Conservation (phyloP, 2,113 vertebrate genomes). For the Chamaea fasciata region DNA sequence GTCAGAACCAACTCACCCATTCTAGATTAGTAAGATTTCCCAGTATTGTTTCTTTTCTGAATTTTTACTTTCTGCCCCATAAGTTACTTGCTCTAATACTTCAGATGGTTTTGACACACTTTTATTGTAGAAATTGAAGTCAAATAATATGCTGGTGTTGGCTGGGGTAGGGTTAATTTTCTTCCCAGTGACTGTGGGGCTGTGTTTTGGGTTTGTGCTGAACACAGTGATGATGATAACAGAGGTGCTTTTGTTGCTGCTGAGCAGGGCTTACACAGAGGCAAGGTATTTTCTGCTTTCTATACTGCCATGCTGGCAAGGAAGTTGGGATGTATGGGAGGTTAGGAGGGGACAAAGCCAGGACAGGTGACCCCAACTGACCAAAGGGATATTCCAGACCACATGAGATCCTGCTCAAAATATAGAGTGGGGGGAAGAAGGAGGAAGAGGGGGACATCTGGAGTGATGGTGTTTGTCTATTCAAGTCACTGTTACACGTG, state of each 20-base stretch:
- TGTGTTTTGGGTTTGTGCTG: background rate
- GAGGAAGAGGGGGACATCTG: background rate
- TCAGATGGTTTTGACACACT: background rate
- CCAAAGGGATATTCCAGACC: background rate
- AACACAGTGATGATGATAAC: background rate
- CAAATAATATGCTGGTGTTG: background rate
- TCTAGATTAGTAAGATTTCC: background rate
- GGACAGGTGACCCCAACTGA: background rate
- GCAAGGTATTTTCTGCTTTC: background rate
- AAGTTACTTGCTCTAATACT: conserved; percentile 9
- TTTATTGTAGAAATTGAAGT: background rate
- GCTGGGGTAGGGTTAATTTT: background rate
- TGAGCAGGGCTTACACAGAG: background rate
- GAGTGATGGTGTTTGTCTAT: background rate
- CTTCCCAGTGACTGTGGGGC: background rate
- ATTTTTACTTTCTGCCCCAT: background rate
- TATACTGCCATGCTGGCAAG: background rate
- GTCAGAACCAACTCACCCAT: background rate
- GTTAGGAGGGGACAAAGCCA: background rate
- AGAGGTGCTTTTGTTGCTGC: background rate
- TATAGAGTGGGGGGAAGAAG: background rate
- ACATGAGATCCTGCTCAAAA: background rate
- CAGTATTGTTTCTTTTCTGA: background rate
- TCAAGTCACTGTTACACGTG: background rate
- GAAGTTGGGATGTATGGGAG: background rate